Base-by-base conservation (phyloP, 2,888 invertebrate genomes). In the Lapara coniferarum region DNA sequence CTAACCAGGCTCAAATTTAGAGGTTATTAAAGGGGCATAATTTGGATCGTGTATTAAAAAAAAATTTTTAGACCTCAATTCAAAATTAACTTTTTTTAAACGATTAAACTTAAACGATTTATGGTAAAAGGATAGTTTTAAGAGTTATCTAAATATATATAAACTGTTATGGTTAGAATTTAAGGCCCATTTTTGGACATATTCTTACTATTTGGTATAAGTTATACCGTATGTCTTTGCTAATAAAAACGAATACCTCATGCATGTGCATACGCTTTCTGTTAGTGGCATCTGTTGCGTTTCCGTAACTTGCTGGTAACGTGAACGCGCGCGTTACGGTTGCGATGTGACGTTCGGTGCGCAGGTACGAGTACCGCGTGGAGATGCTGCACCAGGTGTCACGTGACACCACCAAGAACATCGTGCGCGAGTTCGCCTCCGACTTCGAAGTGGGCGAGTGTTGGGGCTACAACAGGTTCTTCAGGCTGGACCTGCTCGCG, bases 391-490 rank as follows among this genome's bases (percentile, higher is more conserved):
- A 98, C 86, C 98, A 98, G 86, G 96, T 96, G 51, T 96, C 97
- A 0, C 95, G 96, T 57, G 98, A 98, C 82, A 95, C 96, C 0
- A 95, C 96, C 67, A 97, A 97, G 94, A 98, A 98, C 85, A 98
- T 98, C 75, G 97, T 98, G 37, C 95, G 98, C 53, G 98, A 98
- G 93, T 98, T 98, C 90, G 98, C 98, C 0, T 98, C 98, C 0
- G 98, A 98, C 91, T 98, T 98, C 92, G 98, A 98, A 90, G 97
- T 98, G 66, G 98, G 98, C 57, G 98, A 98, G 94, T 98, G 98
- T 85, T 98, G 98, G 98, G 98, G 98, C 0, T 98, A 98, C 91
- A 98, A 98, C 87, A 94, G 98, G 68, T 98, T 98, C 92, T 98
- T 98, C 90, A 94, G 98, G 55, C 95, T 98, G 68, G 98, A 98